These are phyloP conservation scores for Sylvilagus floridanus DNA, from an alignment of 2,797 vertebrate genomes.

Conservation along the genomic window DNA sequence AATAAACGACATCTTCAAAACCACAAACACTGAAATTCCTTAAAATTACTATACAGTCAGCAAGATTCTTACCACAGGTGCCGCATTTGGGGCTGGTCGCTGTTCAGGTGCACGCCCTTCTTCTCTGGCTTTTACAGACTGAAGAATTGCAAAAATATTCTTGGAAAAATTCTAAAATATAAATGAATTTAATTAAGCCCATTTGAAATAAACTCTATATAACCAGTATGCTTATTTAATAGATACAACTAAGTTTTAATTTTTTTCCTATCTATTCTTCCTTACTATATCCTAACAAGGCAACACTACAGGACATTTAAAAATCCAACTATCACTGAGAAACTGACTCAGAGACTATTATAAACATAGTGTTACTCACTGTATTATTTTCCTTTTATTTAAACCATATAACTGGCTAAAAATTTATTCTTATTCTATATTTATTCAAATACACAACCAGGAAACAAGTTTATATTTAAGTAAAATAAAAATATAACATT, in stretches of 20 bases:
- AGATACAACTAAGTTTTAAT: background rate
- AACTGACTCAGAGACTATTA: background rate
- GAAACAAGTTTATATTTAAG: slow-evolving; percentile 42
- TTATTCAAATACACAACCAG: slow-evolving; percentile 28
- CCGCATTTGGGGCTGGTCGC: slow-evolving; percentile 94
- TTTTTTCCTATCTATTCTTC: slow-evolving; percentile 50
- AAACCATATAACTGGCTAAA: slow-evolving; percentile 12
- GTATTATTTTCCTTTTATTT: slow-evolving; percentile 21
- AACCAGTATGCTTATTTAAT: background rate
- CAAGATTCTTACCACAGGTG: slow-evolving; percentile 92
- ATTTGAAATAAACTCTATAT: background rate
- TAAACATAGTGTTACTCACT: background rate
- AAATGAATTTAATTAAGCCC: slow-evolving; percentile 69
- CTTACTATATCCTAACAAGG: background rate
- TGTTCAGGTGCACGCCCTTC: slow-evolving; percentile 98
- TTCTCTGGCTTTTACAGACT: slow-evolving; percentile 99
- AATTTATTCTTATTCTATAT: background rate
- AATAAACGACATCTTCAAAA: background rate
- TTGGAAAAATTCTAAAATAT: slow-evolving; percentile 97
- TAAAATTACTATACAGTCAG: background rate
- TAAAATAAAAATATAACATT: background rate
- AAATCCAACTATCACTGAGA: background rate
- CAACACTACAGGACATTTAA: background rate
- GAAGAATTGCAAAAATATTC: slow-evolving; percentile 99
- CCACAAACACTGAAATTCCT: background rate